Base-by-base conservation (phyloP, 1,140 invertebrate genomes). In the Drosophila aff. region DNA sequence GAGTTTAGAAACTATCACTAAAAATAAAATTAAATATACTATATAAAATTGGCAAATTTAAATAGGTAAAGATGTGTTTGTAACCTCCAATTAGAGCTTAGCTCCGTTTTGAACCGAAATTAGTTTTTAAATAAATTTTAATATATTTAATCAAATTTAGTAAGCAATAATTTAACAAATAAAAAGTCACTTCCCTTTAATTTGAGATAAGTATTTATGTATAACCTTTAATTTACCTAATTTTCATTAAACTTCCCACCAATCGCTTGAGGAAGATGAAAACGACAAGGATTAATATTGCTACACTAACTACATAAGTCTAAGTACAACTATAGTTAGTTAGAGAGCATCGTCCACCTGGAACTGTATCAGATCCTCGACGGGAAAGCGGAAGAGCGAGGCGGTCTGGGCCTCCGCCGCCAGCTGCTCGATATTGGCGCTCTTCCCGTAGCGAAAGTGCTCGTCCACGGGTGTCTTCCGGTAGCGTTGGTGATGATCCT, bases 291-390 rank as follows among this genome's bases (percentile, higher is more conserved):
- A 64, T 10, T 38, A 52, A 62, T 38, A 26, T 38, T 28, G 59
- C 64, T 67, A 72, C 26, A 43, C 31, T 72, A 57, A 47, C 67
- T 71, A 49, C 23, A 49, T 49, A 55, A 23, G 10, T 68, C 49
- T 69, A 68, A 68, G 40, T 61, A 73, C 44, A 74, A 15, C 71
- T 74, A 72, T 72, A 60, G 46, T 61, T 38, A 52, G 38, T 85
- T 61, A 90, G 60, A 90, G 83, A 26, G 91, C 91, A 65, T 92
- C 91, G 31, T 92, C 91, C 52, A 92, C 91, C 47, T 92, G 91
- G 64, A 92, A 92, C 57, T 92, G 91, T 75, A 92, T 92, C 18
- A 92, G 73, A 79, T 92, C 91, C 76, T 92, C 91, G 15, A 92
- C 91, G 41, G 91, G 91, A 76, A 92, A 92, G 13, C 91, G 84